Evolutionary conservation across 2,113 vertebrate species (phyloP).

Genomic region (Megaceryle maxima): DNA sequence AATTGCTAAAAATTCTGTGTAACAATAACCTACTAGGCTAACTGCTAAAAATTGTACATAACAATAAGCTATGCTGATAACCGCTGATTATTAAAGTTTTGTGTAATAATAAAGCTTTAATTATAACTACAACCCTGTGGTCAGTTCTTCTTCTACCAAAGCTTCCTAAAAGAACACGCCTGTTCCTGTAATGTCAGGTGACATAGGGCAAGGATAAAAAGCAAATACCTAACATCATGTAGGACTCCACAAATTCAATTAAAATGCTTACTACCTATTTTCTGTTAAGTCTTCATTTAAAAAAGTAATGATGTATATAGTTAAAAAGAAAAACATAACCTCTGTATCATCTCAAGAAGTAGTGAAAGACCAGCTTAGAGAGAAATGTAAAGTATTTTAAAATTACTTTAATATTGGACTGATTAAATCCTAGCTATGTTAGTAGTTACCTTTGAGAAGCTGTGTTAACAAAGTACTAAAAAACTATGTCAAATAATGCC

Average conservation of each 20-base stretch:
- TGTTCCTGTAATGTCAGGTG: neutral
- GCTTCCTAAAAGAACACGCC: neutral
- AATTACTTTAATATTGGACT: neutral
- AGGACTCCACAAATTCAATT: neutral
- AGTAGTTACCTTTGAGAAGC: neutral
- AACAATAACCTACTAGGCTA: neutral
- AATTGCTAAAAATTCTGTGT: neutral
- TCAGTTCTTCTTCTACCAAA: neutral
- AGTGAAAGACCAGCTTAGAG: neutral
- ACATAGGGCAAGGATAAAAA: neutral
- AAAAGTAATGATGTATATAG: neutral
- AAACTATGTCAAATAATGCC: neutral
- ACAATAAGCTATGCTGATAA: neutral
- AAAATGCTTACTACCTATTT: neutral
- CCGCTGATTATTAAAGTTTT: neutral
- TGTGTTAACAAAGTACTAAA: neutral
- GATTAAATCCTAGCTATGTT: neutral
- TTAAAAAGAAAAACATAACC: neutral
- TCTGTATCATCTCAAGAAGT: neutral
- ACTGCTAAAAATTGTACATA: neutral
- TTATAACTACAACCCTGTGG: neutral
- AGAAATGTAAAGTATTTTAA: neutral
- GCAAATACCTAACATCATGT: neutral
- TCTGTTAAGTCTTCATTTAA: neutral
- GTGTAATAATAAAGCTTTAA: neutral